These are phyloP conservation scores for Pelecanoides urinatrix DNA, from an alignment of 2,113 vertebrate species.

Conservation along the genomic window DNA sequence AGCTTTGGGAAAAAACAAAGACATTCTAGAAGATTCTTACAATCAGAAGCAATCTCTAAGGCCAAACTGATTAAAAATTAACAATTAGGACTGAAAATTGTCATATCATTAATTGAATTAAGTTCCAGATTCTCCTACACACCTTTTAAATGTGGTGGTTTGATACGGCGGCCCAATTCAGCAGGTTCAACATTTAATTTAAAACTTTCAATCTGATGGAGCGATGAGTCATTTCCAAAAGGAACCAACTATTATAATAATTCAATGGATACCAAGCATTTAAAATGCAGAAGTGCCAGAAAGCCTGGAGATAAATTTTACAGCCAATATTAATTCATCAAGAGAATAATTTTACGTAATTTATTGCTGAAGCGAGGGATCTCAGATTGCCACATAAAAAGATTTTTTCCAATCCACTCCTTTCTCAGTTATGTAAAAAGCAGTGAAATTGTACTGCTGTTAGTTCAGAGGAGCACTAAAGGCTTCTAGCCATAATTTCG, in stretches of 20 bases:
- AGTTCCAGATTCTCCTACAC: neutral
- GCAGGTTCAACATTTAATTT: conserved; percentile 57
- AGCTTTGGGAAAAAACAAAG: neutral
- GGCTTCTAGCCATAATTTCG: neutral
- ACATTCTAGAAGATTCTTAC: conserved; percentile 1
- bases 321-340: conserved; percentile 27
- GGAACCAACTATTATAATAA: conserved; percentile 26
- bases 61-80: conserved; percentile 1
- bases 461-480: neutral
- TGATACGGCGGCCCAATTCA: neutral
- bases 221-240: conserved; percentile 42
- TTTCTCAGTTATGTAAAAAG: neutral
- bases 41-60: neutral
- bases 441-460: neutral
- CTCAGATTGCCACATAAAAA: neutral
- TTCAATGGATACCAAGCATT: conserved; percentile 13
- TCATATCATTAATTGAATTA: neutral
- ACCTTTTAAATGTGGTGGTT: neutral
- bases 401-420: neutral
- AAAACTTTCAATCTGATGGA: conserved; percentile 25
- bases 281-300: conserved; percentile 22
- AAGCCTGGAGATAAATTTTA: neutral
- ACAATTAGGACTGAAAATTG: neutral
- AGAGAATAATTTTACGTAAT: neutral
- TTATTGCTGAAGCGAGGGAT: neutral